These are phyloP conservation scores for Ariopsis seemanni DNA, from an alignment of 2,113 vertebrate species.

Conservation along the genomic window DNA sequence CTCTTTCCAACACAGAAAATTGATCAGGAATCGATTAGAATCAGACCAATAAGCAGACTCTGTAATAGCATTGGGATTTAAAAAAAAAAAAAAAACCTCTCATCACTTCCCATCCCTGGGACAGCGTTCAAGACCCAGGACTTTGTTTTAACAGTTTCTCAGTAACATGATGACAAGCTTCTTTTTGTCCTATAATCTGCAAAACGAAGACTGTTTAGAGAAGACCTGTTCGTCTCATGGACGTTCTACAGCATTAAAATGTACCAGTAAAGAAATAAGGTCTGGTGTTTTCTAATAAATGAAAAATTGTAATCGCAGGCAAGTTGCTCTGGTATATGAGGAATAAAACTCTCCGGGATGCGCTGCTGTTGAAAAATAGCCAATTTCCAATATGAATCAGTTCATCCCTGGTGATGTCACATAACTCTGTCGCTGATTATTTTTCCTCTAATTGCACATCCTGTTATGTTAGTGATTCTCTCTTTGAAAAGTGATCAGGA, in stretches of 20 bases:
- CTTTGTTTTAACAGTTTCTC: not conserved
- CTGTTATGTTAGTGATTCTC: not conserved
- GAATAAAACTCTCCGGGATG: not conserved
- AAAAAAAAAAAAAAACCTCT: too few relatives aligned
- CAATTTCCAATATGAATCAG: not conserved
- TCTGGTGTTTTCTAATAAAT: not conserved
- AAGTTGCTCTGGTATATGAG: not conserved
- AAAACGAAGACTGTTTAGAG: not conserved
- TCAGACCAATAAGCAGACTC: too few relatives aligned
- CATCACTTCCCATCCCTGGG: too few relatives aligned
- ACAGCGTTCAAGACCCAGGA: too few relatives aligned
- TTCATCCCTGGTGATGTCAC: not conserved
- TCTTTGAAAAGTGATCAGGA: not conserved
- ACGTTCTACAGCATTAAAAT: too few relatives aligned
- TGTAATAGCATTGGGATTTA: too few relatives aligned
- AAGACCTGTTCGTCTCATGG: not conserved
- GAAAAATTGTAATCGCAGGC: not conserved
- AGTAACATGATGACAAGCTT: not conserved
- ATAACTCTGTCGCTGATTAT: not conserved
- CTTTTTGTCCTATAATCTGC: not conserved
- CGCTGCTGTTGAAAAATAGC: not conserved
- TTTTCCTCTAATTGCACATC: not conserved
- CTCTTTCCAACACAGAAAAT: too few relatives aligned
- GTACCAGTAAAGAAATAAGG: not conserved
- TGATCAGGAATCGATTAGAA: too few relatives aligned